Percentiles rank a stretch among this genome's conserved stretches.
Conservation (phyloP, 2,113 vertebrate genomes). For the Dasyprocta punctata region DNA sequence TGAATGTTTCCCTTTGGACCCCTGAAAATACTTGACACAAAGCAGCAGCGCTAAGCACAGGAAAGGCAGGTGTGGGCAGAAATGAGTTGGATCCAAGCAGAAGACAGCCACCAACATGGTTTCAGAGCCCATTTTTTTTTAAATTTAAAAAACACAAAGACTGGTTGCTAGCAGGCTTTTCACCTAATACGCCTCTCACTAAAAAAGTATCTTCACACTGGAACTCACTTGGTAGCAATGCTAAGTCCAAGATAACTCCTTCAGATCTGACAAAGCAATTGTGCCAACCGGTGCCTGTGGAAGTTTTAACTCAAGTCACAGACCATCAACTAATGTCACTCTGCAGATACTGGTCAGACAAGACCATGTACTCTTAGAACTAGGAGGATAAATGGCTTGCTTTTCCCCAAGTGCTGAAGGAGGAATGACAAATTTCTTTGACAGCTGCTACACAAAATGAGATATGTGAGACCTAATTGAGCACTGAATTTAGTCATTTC, state of each 20-base stretch:
- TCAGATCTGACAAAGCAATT: background rate
- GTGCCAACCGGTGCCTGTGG: rapidly evolving
- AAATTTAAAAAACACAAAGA: background rate
- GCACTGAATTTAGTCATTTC: background rate
- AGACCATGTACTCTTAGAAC: background rate
- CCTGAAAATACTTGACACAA: background rate
- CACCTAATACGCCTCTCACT: background rate
- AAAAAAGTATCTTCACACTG: conserved; percentile 4
- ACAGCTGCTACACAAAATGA: background rate
- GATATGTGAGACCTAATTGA: background rate
- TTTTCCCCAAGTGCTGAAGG: background rate
- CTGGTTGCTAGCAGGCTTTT: background rate
- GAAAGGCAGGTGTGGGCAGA: background rate
- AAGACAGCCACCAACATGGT: background rate
- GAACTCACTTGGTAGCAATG: background rate
- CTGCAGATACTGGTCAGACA: too few relatives aligned
- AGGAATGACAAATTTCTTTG: background rate
- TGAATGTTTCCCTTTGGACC: background rate
- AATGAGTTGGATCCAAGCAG: background rate
- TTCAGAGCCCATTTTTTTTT: background rate
- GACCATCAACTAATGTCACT: background rate
- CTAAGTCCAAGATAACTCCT: too few relatives aligned
- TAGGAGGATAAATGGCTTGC: background rate
- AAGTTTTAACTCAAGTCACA: background rate
- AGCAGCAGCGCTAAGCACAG: too few relatives aligned